Base-by-base conservation (phyloP, 2,113 vertebrate species). In the Reinhardtius hippoglossoides region DNA sequence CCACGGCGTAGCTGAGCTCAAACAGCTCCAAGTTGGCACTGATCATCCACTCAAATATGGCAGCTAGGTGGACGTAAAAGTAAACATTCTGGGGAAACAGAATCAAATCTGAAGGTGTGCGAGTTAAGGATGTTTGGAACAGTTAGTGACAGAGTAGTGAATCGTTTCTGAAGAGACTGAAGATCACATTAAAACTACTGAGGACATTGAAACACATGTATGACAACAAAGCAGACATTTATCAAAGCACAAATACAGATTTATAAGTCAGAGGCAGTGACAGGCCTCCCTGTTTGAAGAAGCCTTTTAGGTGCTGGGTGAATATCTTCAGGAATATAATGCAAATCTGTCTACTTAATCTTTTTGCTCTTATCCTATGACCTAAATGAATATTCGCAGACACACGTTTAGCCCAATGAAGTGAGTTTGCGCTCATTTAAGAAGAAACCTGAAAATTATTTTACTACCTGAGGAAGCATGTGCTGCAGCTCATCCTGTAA, bases 41-140 rank as follows among this genome's bases (percentile, higher is more conserved):
- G 44, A 95, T 89, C 55, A 88, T 88, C 95, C 95, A 95, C 78
- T 95, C 95, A 68, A 94, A 94, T 15, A 95, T 64, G 2, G 95
- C 94, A 4, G 93, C 85, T 56, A 94, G 9, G 59, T 95, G 94
- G 0, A 40, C 1, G 71, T 90, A 94, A 3, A 71, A 59, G 71
- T 87, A 82, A 0, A 79, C 26, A 0, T 75, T 13, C 70, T 94
- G 93, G 24, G 37, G 5, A 37, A 92, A 95, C 42, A 94, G 76
- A 52, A 94, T 24, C 0, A 78, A 78, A 23, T 95, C 95, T 95
- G 91, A 67, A 21, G 55, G 27, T 26, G 54, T 42, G 65, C 2
- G 10, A 18, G 80, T 89, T 65, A 90, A 87, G 78, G 81, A 69
- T 46, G 2, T n/a, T 9, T 54, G 44, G 44, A 48, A 5, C 44